Conservation (phyloP, 2,797 vertebrate species). For the Gastrophryne carolinensis region DNA sequence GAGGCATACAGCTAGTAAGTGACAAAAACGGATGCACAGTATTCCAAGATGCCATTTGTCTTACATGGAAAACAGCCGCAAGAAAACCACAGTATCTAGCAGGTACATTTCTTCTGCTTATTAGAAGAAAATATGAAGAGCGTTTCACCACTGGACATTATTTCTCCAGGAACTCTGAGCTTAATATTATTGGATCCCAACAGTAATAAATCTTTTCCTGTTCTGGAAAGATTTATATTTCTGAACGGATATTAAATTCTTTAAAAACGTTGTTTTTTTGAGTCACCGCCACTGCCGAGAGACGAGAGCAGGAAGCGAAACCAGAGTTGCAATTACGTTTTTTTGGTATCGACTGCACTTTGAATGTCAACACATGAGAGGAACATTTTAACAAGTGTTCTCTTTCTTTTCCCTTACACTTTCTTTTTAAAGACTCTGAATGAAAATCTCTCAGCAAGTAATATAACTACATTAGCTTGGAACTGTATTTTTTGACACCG, state of each 20-base stretch:
- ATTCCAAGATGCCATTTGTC: neutral
- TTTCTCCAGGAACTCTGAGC: constrained; percentile 4
- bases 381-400: neutral
- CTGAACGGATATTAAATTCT: constrained; percentile 39
- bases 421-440: neutral
- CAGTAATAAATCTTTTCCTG: constrained; percentile 30
- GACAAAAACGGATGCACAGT: neutral
- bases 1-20: neutral
- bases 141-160: constrained; percentile 22
- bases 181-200: constrained; percentile 24
- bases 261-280: constrained; percentile 21
- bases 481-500: too few relatives aligned
- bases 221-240: constrained; percentile 35
- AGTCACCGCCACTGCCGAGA: neutral
- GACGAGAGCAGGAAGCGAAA: neutral
- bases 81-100: neutral
- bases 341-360: neutral
- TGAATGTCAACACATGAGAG: neutral
- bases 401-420: neutral
- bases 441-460: neutral
- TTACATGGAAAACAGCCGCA: too few relatives aligned
- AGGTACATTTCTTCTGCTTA: constrained; percentile 1
- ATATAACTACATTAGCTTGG: too few relatives aligned
- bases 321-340: constrained; percentile 1
- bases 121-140: constrained; percentile 6